Percentiles rank a stretch among this genome's conserved stretches.
These are phyloP conservation scores for Phataginus tetradactyla DNA, from an alignment of 2,797 vertebrate species.

Conservation along the genomic window DNA sequence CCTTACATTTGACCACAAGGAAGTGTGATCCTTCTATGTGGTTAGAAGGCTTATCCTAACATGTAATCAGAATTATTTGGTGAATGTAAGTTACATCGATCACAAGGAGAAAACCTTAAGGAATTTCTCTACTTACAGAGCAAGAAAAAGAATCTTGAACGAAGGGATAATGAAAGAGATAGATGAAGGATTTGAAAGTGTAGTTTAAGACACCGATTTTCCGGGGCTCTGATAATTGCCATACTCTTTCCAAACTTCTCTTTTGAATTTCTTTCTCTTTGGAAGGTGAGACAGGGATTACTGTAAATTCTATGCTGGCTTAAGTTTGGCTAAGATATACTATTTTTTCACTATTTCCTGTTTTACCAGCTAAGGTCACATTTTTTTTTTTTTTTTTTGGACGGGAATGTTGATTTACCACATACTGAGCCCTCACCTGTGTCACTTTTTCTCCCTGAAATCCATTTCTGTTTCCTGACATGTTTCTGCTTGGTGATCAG, in stretches of 20 bases:
- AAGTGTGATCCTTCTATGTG: neutral
- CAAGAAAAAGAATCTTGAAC: neutral
- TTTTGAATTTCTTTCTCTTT: constrained; percentile 39
- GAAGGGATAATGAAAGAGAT: neutral
- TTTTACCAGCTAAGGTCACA: neutral
- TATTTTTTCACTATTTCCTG: constrained; percentile 35
- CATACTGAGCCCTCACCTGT: constrained; percentile 2
- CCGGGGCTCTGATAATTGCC: neutral
- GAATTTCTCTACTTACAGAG: neutral
- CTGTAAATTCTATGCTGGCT: constrained; percentile 37
- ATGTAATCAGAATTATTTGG: neutral
- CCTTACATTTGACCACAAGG: neutral
- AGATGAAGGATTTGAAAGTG: neutral
- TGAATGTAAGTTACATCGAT: neutral
- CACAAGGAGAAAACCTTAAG: neutral
- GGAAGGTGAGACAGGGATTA: neutral
- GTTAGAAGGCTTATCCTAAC: neutral
- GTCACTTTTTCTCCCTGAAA: constrained; percentile 38
- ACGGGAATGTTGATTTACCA: constrained; percentile 31
- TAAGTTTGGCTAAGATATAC: constrained; percentile 3
- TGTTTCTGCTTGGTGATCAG: constrained; percentile 57
- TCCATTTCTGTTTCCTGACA: constrained; percentile 2
- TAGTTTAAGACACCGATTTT: neutral
- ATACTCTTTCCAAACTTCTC: constrained; percentile 25
- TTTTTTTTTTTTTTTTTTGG: neutral